Percentiles rank a stretch among this genome's conserved stretches.
phyloP scores from a whole-genome alignment of 2,113 vertebrate genomes.

The Polyodon spathula region DNA sequence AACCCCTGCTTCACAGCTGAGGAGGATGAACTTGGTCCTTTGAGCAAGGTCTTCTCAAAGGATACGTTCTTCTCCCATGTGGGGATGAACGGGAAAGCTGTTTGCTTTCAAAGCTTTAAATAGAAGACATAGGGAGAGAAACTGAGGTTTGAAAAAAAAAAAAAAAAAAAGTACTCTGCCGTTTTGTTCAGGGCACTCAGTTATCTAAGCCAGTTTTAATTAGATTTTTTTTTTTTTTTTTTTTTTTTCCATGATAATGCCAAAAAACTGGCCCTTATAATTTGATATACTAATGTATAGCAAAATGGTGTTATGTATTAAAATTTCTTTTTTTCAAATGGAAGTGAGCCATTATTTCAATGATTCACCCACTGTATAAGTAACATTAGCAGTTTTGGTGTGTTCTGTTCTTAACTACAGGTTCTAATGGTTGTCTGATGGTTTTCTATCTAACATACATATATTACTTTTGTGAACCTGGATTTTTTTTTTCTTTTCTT shows the following conservation, averaged over 20 bases:
- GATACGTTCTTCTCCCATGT: background rate
- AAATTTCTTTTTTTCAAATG: no score
- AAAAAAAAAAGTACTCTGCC: slow-evolving; percentile 3
- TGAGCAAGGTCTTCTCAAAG: slow-evolving; percentile 5
- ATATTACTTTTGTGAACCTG: no score
- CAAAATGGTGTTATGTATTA: no score
- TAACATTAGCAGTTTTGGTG: no score
- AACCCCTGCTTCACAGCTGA: background rate
- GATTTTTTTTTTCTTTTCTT: background rate
- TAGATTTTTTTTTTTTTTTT: no score
- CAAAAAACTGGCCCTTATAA: no score
- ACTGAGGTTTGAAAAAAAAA: slow-evolving; percentile 4
- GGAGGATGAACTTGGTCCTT: slow-evolving; percentile 5
- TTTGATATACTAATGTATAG: no score
- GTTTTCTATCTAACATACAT: no score
- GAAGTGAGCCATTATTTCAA: no score
- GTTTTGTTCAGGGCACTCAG: background rate
- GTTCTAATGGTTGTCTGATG: no score
- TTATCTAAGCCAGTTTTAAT: background rate
- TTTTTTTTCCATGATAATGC: background rate
- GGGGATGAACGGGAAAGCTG: slow-evolving; percentile 3
- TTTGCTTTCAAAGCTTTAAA: slow-evolving; percentile 7
- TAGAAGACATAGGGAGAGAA: slow-evolving; percentile 2
- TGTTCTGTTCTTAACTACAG: no score
- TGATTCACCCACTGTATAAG: no score